Conservation (phyloP, 2,797 vertebrate genomes). For the Percopsis omiscomaycus region DNA sequence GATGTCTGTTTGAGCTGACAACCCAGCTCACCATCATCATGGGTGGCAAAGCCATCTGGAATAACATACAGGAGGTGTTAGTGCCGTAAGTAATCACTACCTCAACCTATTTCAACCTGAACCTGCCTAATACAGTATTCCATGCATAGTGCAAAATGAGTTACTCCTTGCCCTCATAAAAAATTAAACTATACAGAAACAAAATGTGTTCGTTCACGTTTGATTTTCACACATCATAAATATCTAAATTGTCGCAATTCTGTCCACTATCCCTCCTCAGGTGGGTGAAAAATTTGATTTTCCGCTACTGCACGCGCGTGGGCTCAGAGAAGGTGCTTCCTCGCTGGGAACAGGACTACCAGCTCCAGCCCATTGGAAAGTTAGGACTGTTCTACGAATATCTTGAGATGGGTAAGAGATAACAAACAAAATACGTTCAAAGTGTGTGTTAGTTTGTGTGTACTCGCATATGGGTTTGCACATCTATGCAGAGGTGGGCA, state of each 20-base stretch:
- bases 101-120: not conserved
- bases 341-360: conserved; percentile 94
- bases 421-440: not conserved
- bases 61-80: conserved; percentile 93
- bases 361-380: conserved; percentile 82
- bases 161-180: no score
- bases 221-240: no score
- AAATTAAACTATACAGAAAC: no score
- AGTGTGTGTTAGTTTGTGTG: conserved; percentile 5
- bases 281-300: conserved; percentile 89
- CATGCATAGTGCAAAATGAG: no score
- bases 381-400: conserved; percentile 94
- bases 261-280: conserved; percentile 59
- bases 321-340: conserved; percentile 78
- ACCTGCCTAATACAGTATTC: not conserved
- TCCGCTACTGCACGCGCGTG: conserved; percentile 71
- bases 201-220: no score
- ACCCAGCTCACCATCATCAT: conserved; percentile 92
- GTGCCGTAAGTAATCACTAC: conserved; percentile 84
- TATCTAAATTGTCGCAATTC: no score
- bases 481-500: not conserved
- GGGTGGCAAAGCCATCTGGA: conserved; percentile 95
- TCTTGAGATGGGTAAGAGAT: conserved; percentile 91
- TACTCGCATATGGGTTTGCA: not conserved
- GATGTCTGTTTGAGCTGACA: conserved; percentile 91